Evolutionary conservation across 1,140 invertebrate genomes (phyloP), one percentile per base, ranked within the genome.

Genomic region (Aphidius ervi): DNA sequence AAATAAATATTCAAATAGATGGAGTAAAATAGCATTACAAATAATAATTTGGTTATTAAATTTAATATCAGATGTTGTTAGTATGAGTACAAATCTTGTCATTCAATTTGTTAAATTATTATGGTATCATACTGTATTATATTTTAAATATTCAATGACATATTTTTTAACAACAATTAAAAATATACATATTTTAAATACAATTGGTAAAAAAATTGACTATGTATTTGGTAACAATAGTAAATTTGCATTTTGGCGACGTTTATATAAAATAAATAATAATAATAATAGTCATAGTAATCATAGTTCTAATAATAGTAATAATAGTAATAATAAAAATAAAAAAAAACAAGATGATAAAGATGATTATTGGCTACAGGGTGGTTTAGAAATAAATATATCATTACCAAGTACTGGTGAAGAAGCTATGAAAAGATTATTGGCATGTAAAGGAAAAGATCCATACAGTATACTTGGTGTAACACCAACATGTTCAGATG

Each of bases 401-500:
- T 84, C 86, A 23, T 79, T 97, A 68, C 93, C 93, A 0, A 86
- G 89, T 23, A 95, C 92, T 54, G 93, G 93, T 41, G 94, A 96
- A 70, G 94, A 96, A 79, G 94, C 94, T 59, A 94, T 97, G 90
- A 94, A 92, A 76, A 83, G 93, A 72, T 82, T 97, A 60, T 78
- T 96, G 5, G 91, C 93, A 52, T 95, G 93, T 74, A 94, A 94
- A 84, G 94, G 93, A 67, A 95, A 96, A 81, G 94, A 97, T 82
- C 93, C 94, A 16, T 97, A 97, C 74, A 94, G 91, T 80, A 94
- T 95, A 80, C 79, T 94, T 61, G 95, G 90, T 47, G 89, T 97
- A 4, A 88, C 89, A 48, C 87, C 87, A 50, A 87, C 89, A 50
- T 94, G 93, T 72, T 87, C 89, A 20, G 94, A 97, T 72, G 94